These are phyloP conservation scores for Agonopterix subpropinquella DNA, from an alignment of 2,888 invertebrate genomes.

Conservation along the genomic window DNA sequence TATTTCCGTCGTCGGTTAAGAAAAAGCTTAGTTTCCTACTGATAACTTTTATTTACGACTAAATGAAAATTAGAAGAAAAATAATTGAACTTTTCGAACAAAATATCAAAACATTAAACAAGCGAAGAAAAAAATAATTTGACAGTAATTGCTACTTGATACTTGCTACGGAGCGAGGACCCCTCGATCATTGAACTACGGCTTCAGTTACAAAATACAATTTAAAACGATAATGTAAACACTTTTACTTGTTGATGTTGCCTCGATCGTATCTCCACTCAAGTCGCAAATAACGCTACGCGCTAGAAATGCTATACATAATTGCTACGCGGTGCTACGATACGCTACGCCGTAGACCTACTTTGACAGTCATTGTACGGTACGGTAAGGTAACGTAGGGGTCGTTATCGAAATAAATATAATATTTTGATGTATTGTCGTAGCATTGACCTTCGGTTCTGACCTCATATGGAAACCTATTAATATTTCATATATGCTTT, in stretches of 20 bases:
- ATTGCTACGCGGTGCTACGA: constrained; percentile 5
- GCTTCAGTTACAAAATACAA: neutral
- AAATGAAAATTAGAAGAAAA: no score
- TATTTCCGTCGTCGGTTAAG: no score
- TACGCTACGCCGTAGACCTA: constrained; percentile 19
- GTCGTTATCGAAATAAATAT: neutral
- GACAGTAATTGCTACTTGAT: constrained; percentile 48
- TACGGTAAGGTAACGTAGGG: neutral
- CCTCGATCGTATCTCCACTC: no score
- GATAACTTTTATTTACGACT: no score
- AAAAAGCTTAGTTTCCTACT: no score
- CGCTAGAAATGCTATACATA: neutral
- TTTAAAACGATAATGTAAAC: neutral
- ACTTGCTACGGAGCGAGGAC: constrained; percentile 29
- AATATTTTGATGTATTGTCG: constrained; percentile 1
- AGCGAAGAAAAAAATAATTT: constrained; percentile 20
- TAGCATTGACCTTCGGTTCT: constrained; percentile 2
- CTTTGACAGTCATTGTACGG: constrained; percentile 21
- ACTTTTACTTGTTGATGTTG: no score
- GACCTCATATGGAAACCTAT: constrained; percentile 3
- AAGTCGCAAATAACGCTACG: constrained; percentile 1
- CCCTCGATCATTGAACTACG: constrained; percentile 1
- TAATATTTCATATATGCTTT: constrained; percentile 2
- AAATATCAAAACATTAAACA: neutral
- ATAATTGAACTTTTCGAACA: no score